Base-by-base conservation (phyloP, 2,888 invertebrate species). In the Odontocerum albicorne region DNA sequence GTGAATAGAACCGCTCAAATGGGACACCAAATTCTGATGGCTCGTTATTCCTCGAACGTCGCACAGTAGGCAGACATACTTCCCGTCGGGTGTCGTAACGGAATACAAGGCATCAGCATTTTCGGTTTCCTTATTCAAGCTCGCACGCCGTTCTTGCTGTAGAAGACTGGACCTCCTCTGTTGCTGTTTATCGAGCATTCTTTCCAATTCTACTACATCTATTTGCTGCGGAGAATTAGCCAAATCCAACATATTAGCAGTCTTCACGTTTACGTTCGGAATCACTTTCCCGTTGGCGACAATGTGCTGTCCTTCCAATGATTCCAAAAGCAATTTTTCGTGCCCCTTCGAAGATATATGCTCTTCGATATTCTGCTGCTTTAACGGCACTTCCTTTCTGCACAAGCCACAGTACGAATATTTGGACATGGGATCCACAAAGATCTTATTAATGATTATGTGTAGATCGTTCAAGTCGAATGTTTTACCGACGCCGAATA, bases 391-490 rank as follows among this genome's bases (percentile, higher is more conserved):
- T 31, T 61, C 57, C 13, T 58, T 57, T 22, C 45, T 40, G 36
- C 61, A 61, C 2, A 59, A 17, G 2, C 61, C 61, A 21, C 61
- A 61, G 42, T 58, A 61, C 3, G 58, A 55, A 6, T 49, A 58
- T 35, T 61, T 61, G 10, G 36, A 21, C 4, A 46, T 33, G 19
- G 61, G 61, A 31, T 61, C 58, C 2, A 59, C 61, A 39, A 58
- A 61, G 31, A 61, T 56, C 39, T 61, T 61, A 31, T 61, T 47
- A 27, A 58, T 44, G 2, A 55, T 47, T 4, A 44, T 56, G 17
- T 61, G 61, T 10, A 49, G 17, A 21, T 49, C 50, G 7, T 49
- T 56, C 20, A 61, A 20, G 8, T 49, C 13, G 27, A 56, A 56
- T 13, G 31, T 50, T 20, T 50, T 49, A 10, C 27, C 43, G 7